Conservation (phyloP, 1,140 invertebrate genomes). For the Drosophila watanabei region DNA sequence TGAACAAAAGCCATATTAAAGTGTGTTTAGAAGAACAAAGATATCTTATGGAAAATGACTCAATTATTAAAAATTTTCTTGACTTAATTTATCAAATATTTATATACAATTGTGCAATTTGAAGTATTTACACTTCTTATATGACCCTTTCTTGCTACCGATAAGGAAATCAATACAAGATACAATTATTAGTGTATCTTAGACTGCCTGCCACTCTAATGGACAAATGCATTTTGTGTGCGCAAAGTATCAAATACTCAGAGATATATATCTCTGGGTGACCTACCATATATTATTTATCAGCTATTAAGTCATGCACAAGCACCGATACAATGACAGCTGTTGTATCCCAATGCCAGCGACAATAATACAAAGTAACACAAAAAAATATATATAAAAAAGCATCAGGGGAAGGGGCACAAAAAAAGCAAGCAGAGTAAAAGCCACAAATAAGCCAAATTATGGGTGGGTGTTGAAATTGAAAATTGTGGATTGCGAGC, state of each 20-base stretch:
- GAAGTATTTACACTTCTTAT: background rate
- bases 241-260: conserved; percentile 21
- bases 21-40: background rate
- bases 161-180: background rate
- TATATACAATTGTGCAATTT: background rate
- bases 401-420: background rate
- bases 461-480: conserved; percentile 82
- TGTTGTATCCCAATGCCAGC: conserved; percentile 74
- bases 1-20: background rate
- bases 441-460: conserved; percentile 78
- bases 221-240: conserved; percentile 49
- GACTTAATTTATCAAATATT: background rate
- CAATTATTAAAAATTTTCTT: background rate
- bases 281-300: conserved; percentile 68
- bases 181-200: conserved; percentile 3
- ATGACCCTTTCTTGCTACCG: background rate
- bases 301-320: conserved; percentile 76
- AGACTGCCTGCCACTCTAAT: background rate
- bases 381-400: conserved; percentile 30
- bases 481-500: conserved; percentile 68
- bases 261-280: conserved; percentile 12
- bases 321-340: conserved; percentile 58
- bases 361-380: conserved; percentile 48
- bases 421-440: conserved; percentile 46
- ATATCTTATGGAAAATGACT: background rate